Percentiles rank a stretch among this genome's conserved stretches.
Conservation (phyloP, 2,797 vertebrate species). For the Poecilia wingei region DNA sequence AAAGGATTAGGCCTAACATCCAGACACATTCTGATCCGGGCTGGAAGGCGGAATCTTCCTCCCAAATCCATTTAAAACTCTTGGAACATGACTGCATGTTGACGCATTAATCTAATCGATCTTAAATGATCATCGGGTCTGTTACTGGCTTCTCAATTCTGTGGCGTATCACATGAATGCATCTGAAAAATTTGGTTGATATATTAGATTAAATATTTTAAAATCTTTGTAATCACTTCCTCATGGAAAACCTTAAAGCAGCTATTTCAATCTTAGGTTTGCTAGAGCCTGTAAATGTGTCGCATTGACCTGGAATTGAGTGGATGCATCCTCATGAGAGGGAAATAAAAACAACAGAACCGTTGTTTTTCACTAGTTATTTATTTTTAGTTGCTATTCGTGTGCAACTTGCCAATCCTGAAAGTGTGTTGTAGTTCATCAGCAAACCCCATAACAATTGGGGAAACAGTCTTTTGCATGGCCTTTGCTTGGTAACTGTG, state of each 20-base stretch:
- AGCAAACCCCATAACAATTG: conserved; percentile 77
- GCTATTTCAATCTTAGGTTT: not conserved
- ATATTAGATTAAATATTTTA: not conserved
- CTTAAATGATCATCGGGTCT: not conserved
- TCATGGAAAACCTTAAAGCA: not conserved
- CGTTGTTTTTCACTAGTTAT: conserved; percentile 8
- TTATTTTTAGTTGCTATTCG: conserved; percentile 23
- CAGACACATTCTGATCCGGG: conserved; percentile 19
- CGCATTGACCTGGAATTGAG: not conserved
- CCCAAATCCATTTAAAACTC: conserved; percentile 25
- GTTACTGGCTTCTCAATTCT: not conserved
- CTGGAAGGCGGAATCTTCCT: not conserved
- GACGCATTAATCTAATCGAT: not conserved
- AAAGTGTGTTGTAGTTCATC: conserved; percentile 85
- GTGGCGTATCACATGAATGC: conserved; percentile 4
- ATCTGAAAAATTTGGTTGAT: not conserved
- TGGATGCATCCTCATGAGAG: not conserved
- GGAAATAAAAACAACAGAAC: conserved; percentile 11
- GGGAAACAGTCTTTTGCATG: conserved; percentile 82
- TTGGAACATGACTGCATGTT: not conserved
- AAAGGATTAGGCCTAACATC: conserved; percentile 32
- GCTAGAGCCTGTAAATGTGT: not conserved
- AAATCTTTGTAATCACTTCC: not conserved
- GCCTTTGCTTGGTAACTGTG: conserved; percentile 79
- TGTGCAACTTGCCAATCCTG: conserved; percentile 11